These are phyloP conservation scores for Tethya wilhelma DNA, from an alignment of 37 sponge, comb jelly and placozoan genomes.

Conservation along the genomic window DNA sequence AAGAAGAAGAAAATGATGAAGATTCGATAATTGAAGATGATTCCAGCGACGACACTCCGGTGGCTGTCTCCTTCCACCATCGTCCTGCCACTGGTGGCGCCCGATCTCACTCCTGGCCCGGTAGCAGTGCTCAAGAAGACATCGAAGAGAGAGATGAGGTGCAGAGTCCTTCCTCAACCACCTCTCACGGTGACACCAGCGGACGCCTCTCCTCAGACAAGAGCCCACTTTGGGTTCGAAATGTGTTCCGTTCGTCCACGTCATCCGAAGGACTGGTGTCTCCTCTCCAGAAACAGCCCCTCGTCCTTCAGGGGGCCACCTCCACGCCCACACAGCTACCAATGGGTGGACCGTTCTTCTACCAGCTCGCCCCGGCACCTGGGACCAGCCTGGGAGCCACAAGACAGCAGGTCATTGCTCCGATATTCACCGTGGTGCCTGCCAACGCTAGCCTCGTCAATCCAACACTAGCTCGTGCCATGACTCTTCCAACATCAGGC, in stretches of 20 bases:
- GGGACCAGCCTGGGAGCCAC: too few relatives aligned
- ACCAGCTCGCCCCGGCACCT: neutral
- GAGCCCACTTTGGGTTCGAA: slow-evolving; percentile 17
- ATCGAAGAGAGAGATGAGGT: too few relatives aligned
- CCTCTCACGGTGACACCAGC: too few relatives aligned
- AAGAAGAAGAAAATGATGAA: too few relatives aligned
- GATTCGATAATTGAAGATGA: too few relatives aligned
- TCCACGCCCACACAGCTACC: neutral
- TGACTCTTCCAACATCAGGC: too few relatives aligned
- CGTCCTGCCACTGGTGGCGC: neutral
- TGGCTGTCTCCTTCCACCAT: too few relatives aligned
- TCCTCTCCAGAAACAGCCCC: neutral
- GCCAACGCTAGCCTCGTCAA: neutral
- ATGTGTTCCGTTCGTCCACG: neutral
- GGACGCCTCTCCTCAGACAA: slow-evolving; percentile 1
- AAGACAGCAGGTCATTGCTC: slow-evolving; percentile 28
- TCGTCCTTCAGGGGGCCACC: neutral
- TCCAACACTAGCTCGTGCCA: too few relatives aligned
- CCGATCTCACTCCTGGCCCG: too few relatives aligned
- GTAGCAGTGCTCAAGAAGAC: too few relatives aligned
- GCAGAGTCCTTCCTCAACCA: neutral
- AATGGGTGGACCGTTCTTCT: neutral
- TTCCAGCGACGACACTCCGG: too few relatives aligned
- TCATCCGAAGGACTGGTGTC: neutral
- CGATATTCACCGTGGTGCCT: slow-evolving; percentile 35